Evolutionary conservation across 1,140 invertebrate genomes (phyloP), one percentile per base, ranked within the genome.

Genomic region (Hermatobates lingyangjiaoensis): DNA sequence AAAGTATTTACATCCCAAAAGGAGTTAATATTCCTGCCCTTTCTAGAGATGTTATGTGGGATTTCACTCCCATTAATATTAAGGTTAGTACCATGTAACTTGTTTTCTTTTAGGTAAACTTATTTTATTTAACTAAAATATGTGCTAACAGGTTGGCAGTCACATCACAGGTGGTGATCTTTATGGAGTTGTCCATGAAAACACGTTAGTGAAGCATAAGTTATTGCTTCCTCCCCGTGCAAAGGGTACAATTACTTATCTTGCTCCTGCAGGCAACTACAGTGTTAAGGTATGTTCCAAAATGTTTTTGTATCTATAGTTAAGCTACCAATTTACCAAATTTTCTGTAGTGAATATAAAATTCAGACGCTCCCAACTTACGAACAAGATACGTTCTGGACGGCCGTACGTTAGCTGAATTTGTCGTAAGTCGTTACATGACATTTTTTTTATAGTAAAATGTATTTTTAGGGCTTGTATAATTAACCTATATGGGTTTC

Each of bases 1-100:
- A 81, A 59, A 93, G 87, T 61, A 99, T 99, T 68, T 99, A 99
- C 73, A 99, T 99, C 70, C 95, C 95, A 12, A 98, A 97, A 70
- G 96, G 96, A 71, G 76, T 99, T 1, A 98, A 98, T 66, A 80
- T 87, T 45, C 92, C 92, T 20, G 77, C 87, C 18, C 66, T 98
- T 14, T 88, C 85, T n/a, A 74, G 86, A 52, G 79, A 77, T 1
- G 66, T 71, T 40, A 70, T 76, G 44, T 99, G 95, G 95, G 93
- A 98, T 54, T 99, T 96, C 68, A 80, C 81, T 66, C 91, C 93
- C 0, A 56, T 79, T 12, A 81, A 83, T 61, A 79, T 96, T 38
- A 89, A 88, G 66, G 85, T 85, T 65, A 64, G 67, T 25, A 23
- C 49, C 48, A 7, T 34, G 7, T n/a, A 34, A 10, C n/a, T 34